These are phyloP conservation scores for Phortica okadai DNA, from an alignment of 2,888 invertebrate species.

Conservation along the genomic window DNA sequence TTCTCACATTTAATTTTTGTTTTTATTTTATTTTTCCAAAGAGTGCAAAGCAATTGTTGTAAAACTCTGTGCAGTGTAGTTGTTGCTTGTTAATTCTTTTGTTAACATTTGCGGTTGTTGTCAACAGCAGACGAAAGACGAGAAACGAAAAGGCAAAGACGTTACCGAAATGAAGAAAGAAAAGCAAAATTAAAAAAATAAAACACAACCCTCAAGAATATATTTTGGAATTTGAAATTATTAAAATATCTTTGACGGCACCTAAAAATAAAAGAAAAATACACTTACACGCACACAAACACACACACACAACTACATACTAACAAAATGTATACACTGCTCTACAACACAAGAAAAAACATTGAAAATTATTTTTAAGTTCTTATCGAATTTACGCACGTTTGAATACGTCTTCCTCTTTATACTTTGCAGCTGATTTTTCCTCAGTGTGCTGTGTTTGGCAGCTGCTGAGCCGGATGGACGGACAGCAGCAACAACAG, in stretches of 20 bases:
- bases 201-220: neutral
- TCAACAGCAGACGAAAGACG: slow-evolving; percentile 2
- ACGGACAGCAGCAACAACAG: too few species aligned
- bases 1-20: neutral
- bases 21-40: neutral
- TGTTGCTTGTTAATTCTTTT: slow-evolving; percentile 6
- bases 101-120: slow-evolving; percentile 18
- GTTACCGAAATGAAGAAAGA: neutral
- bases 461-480: slow-evolving; percentile 8
- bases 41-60: neutral
- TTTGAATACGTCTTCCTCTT: neutral
- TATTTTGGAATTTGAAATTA: slow-evolving; percentile 11
- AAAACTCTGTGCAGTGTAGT: neutral
- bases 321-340: neutral
- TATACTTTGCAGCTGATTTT: slow-evolving; percentile 21
- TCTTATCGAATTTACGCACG: slow-evolving; percentile 28
- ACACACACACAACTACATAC: neutral
- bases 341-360: neutral
- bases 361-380: slow-evolving; percentile 14
- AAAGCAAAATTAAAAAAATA: neutral
- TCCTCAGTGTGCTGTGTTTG: neutral
- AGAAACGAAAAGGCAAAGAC: neutral
- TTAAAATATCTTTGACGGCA: slow-evolving; percentile 13
- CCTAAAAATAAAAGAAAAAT: slow-evolving; percentile 16
- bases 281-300: neutral